Conservation (phyloP, 2,888 invertebrate species). For the Hemithea aestivaria region DNA sequence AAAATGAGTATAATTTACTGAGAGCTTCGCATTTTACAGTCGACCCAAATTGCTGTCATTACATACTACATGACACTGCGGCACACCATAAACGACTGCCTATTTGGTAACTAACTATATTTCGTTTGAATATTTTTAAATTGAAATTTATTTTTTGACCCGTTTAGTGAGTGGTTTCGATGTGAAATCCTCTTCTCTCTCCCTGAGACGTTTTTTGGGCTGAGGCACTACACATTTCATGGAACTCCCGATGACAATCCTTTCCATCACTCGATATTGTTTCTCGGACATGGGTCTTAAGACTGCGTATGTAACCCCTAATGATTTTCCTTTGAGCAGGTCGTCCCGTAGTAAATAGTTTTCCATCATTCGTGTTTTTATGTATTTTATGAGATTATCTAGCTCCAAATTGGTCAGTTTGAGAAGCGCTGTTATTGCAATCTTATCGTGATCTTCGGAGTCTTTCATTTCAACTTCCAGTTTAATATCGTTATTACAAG, state of each 20-base stretch:
- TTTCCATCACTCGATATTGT: conserved; percentile 60
- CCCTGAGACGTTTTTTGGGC: conserved; percentile 46
- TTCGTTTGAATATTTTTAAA: conserved; percentile 35
- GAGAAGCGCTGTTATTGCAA: conserved; percentile 60
- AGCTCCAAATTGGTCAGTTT: conserved; percentile 51
- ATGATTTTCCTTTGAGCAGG: conserved; percentile 53
- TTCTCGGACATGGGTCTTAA: conserved; percentile 56
- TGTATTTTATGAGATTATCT: conserved; percentile 51
- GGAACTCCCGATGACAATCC: conserved; percentile 51
- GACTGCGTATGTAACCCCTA: conserved; percentile 61
- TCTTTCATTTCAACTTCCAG: conserved; percentile 62
- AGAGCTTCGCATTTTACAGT: conserved; percentile 61
- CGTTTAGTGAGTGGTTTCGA: too few species aligned
- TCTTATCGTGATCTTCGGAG: conserved; percentile 64
- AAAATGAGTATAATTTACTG: conserved; percentile 69
- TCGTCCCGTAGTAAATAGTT: conserved; percentile 53
- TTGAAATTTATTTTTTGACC: too few species aligned
- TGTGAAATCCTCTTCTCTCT: conserved; percentile 38
- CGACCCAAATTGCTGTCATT: conserved; percentile 66
- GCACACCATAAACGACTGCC: conserved; percentile 51
- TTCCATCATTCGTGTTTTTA: conserved; percentile 53
- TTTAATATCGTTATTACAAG: conserved; percentile 50
- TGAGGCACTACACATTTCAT: conserved; percentile 42
- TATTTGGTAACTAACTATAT: conserved; percentile 42
- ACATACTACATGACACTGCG: conserved; percentile 58